Percentiles rank a stretch among this genome's conserved stretches.
Conservation (phyloP, 2,113 vertebrate genomes). For the Paedocypris sp. region DNA sequence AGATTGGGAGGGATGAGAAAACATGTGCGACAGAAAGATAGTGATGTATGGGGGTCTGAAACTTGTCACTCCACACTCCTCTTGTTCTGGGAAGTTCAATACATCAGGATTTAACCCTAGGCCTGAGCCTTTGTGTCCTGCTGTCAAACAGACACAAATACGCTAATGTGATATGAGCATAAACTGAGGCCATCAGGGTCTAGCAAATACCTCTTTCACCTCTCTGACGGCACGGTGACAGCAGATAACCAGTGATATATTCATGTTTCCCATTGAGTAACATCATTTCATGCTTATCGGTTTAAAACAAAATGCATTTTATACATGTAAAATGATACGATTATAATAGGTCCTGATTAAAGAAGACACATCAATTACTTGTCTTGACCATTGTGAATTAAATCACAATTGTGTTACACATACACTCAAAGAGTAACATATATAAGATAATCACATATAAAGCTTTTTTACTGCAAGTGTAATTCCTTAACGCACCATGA, state of each 20-base stretch:
- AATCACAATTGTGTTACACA: no score
- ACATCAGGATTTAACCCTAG: slow-evolving; percentile 17
- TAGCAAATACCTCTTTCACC: slow-evolving; percentile 30
- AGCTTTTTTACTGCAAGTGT: no score
- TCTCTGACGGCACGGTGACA: slow-evolving; percentile 18
- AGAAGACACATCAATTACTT: no score
- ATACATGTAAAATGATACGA: no score
- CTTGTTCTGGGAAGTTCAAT: slow-evolving; percentile 16
- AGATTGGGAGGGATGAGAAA: background rate
- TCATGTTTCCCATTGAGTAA: slow-evolving; percentile 10
- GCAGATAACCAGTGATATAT: slow-evolving; percentile 14
- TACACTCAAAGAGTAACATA: no score
- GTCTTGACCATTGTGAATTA: no score
- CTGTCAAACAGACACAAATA: slow-evolving; percentile 38
- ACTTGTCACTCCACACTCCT: slow-evolving; percentile 34
- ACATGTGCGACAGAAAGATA: slow-evolving; percentile 6
- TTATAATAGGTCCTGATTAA: no score
- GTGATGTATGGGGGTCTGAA: slow-evolving; percentile 31
- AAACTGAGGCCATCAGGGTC: slow-evolving; percentile 7
- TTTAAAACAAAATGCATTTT: background rate
- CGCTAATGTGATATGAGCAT: slow-evolving; percentile 28
- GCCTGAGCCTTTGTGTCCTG: slow-evolving; percentile 17
- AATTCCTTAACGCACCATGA: no score
- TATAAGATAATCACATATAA: no score
- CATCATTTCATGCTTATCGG: background rate